Base-by-base conservation (phyloP, 2,888 invertebrate genomes). In the Julus scandinavius region DNA sequence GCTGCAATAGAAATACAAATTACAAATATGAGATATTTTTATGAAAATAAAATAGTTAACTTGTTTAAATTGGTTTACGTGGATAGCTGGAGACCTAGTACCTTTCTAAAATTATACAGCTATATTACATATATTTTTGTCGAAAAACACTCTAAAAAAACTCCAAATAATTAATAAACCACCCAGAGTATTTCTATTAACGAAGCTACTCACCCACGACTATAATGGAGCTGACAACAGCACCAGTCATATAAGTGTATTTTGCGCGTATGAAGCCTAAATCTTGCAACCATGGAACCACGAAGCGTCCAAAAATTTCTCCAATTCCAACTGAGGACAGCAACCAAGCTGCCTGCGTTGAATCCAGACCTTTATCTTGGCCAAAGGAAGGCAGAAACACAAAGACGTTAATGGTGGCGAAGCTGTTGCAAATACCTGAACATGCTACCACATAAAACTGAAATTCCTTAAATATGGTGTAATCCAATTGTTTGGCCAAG, bases 321-420 rank as follows among this genome's bases (percentile, higher is more conserved):
- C 88, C 88, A 13, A 88, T 88, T 9, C 88, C 88, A 9, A 88
- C 85, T 17, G 88, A 88, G 13, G 88, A 85, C 54, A 88, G 50
- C n/a, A 88, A 40, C 84, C 84, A 88, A 9, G 88, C 85, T 45
- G 87, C n/a, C 38, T 84, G 40, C 45, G 38, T 45, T 38, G 29
- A 29, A 40, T 17, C 40, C n/a, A 85, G 54, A 6, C 88, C 88
- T 50, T 85, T 45, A 38, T 58, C 54, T 20, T 85, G 54, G 11
- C 88, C 88, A 11, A 88, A 50, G 49, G 85, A 54, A n/a, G 88
- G 88, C 40, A 88, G 38, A 54, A 88, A 88, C 17, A 88, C 85
- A 38, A 50, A 88, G n/a, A 20, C 41, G 58, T 88, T 88, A 15
- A 54, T 58, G 54, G 54, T 88, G 20, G 88, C 85, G 41, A 88